Percentiles rank a stretch among this genome's conserved stretches.
Conservation (phyloP, 2,797 vertebrate genomes). For the Spinibarbus caldwelli region DNA sequence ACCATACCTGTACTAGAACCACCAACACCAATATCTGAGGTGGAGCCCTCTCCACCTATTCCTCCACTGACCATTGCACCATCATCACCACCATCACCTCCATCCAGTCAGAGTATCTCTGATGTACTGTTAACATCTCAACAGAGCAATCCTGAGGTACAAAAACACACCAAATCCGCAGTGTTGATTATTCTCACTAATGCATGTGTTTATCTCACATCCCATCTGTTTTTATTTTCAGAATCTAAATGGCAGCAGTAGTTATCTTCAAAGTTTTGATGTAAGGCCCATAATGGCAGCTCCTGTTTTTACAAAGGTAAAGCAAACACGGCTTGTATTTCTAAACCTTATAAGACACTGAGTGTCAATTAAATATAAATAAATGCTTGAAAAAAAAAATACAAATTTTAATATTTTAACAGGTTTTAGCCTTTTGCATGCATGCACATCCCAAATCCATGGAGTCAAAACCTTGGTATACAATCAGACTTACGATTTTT, state of each 20-base stretch:
- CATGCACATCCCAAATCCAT: neutral
- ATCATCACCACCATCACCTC: slow-evolving; percentile 12
- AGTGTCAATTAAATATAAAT: neutral
- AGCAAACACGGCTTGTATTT: neutral
- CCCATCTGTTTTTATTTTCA: slow-evolving; percentile 64
- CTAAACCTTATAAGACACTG: neutral
- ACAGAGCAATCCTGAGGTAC: slow-evolving; percentile 22
- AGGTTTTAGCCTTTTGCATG: neutral
- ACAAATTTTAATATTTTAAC: neutral
- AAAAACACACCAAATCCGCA: neutral
- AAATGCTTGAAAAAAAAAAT: no score
- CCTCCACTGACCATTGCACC: slow-evolving; percentile 4
- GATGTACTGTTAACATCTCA: neutral
- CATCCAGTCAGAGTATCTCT: slow-evolving; percentile 24
- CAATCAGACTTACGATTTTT: no score
- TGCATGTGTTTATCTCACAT: neutral
- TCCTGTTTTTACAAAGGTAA: slow-evolving; percentile 96
- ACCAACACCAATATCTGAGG: slow-evolving; percentile 43
- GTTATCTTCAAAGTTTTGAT: slow-evolving; percentile 83
- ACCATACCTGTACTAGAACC: neutral
- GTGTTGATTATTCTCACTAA: neutral
- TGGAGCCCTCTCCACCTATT: slow-evolving; percentile 19
- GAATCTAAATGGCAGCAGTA: slow-evolving; percentile 80
- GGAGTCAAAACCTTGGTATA: neutral
- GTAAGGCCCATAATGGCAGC: slow-evolving; percentile 87